Percentiles rank a stretch among this genome's conserved stretches.
Conservation (phyloP, 2,113 vertebrate species). For the Atherinomorus stipes region DNA sequence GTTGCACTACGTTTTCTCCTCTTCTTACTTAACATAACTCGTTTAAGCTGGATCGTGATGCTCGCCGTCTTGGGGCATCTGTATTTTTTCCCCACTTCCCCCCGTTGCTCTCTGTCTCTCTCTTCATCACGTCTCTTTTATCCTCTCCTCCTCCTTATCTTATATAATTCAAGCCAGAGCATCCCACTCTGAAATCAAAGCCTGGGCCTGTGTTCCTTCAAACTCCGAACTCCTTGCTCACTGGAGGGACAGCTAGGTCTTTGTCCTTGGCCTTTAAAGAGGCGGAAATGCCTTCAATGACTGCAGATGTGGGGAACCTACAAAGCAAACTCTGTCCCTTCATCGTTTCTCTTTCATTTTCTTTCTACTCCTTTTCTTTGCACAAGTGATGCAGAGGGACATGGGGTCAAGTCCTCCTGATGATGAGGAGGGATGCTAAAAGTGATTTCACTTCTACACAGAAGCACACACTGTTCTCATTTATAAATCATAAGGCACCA, state of each 20-base stretch:
- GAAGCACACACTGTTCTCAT: constrained; percentile 42
- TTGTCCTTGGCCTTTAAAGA: constrained; percentile 71
- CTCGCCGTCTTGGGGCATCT: constrained; percentile 15
- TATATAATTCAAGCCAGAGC: constrained; percentile 65
- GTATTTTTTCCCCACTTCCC: constrained; percentile 25
- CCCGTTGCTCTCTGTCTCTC: constrained; percentile 16
- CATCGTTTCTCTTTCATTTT: constrained; percentile 59
- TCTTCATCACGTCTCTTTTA: constrained; percentile 48
- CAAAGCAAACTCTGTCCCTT: constrained; percentile 70
- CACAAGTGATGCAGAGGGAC: constrained; percentile 4
- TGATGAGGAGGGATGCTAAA: constrained; percentile 11
- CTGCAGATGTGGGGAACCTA: constrained; percentile 77
- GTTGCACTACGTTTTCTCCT: constrained; percentile 17
- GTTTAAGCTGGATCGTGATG: not conserved
- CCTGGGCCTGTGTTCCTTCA: constrained; percentile 61
- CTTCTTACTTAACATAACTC: constrained; percentile 14
- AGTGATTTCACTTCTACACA: constrained; percentile 17
- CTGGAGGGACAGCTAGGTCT: constrained; percentile 67
- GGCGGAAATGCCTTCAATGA: constrained; percentile 75
- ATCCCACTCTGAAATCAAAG: constrained; percentile 75
- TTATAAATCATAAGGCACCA: constrained; percentile 61
- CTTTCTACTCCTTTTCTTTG: constrained; percentile 15
- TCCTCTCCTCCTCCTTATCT: constrained; percentile 60
- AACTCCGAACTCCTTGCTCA: constrained; percentile 47
- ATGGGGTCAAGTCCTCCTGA: not conserved